These are phyloP conservation scores for Orchestia grillus DNA, from an alignment of 1,140 invertebrate species.

Conservation along the genomic window DNA sequence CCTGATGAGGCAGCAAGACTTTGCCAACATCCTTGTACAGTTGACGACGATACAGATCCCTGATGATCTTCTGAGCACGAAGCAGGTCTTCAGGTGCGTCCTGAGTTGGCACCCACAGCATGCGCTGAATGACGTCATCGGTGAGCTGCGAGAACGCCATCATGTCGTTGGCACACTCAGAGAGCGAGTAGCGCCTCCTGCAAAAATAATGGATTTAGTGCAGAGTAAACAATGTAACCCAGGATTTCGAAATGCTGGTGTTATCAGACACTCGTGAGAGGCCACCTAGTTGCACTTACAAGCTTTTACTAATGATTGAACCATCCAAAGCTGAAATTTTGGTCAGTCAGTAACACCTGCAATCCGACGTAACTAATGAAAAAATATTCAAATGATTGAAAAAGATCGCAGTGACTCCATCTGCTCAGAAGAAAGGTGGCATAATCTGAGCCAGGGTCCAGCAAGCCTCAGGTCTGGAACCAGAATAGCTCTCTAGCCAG, in stretches of 20 bases:
- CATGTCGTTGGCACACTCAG: not conserved
- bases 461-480: too few species aligned
- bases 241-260: not conserved
- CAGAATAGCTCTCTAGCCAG: too few species aligned
- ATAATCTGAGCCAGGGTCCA: too few species aligned
- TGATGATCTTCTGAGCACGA: not conserved
- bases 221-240: not conserved
- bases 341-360: too few species aligned
- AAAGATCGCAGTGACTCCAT: too few species aligned
- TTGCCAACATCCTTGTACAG: not conserved
- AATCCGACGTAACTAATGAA: too few species aligned
- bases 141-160: not conserved
- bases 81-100: not conserved
- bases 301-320: too few species aligned
- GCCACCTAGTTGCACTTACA: too few species aligned
- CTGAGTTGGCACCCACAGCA: not conserved
- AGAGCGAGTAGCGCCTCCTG: not conserved
- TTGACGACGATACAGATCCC: not conserved
- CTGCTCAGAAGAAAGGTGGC: too few species aligned
- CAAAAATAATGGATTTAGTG: not conserved
- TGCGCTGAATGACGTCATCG: constrained; percentile 4
- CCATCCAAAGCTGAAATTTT: too few species aligned
- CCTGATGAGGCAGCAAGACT: not conserved
- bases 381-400: too few species aligned
- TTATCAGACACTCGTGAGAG: too few species aligned